These are phyloP conservation scores for Mormyrops boulengeri DNA, from an alignment of 2,797 vertebrate species.

Conservation along the genomic window DNA sequence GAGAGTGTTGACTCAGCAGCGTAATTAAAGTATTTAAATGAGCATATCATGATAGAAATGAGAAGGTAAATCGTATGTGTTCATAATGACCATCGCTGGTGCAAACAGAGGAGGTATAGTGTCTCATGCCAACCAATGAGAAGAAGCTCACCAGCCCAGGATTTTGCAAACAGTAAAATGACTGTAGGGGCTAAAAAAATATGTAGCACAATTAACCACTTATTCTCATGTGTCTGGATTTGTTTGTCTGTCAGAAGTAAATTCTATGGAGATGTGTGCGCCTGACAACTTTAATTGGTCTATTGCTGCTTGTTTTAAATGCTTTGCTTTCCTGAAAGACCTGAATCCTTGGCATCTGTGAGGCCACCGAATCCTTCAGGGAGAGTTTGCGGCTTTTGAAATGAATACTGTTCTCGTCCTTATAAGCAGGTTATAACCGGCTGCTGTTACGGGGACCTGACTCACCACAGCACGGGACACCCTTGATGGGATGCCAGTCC, in stretches of 20 bases:
- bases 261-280: slow-evolving; percentile 3
- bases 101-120: not conserved
- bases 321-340: slow-evolving; percentile 20
- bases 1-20: not conserved
- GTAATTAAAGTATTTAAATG: not conserved
- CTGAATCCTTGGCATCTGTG: slow-evolving; percentile 23
- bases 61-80: not conserved
- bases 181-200: not conserved
- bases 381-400: slow-evolving; percentile 11
- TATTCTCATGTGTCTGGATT: slow-evolving; percentile 9
- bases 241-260: slow-evolving; percentile 15
- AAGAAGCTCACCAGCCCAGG: not conserved
- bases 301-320: slow-evolving; percentile 17
- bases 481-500: not conserved
- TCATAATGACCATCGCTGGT: not conserved
- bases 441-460: not conserved
- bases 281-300: slow-evolving; percentile 2
- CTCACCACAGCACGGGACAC: not conserved
- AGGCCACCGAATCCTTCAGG: slow-evolving; percentile 20
- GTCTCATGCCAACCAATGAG: not conserved
- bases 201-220: slow-evolving; percentile 3
- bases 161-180: slow-evolving; percentile 4
- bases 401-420: not conserved
- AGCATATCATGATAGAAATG: not conserved
- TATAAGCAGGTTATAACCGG: not conserved